Base-by-base conservation (phyloP, 2,113 vertebrate genomes). In the Xyliphius kryptos region DNA sequence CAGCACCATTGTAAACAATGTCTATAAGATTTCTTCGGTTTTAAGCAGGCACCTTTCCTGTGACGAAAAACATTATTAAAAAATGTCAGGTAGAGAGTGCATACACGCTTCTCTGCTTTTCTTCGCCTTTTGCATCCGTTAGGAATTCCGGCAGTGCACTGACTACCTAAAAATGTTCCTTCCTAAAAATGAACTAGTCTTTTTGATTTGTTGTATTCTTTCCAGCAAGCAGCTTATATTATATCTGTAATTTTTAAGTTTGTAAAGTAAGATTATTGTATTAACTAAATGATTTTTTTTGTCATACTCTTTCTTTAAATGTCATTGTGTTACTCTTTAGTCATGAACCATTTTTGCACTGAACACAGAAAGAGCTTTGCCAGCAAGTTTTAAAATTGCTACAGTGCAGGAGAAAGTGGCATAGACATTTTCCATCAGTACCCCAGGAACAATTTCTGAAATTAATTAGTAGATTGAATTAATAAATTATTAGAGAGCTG, bases 151-250 rank as follows among this genome's bases (percentile, higher is more conserved):
- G 56, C 38, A 60, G 21, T 12, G 49, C 32, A 19, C 48, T 16
- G 51, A 51, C 58, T 74, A 53, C 62, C 41, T 54, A 57, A 70
- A 72, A 72, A 56, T 51, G 54, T 74, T 72, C 70, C 59, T 12
- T 56, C 32, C 61, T 54, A 63, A 49, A 71, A 48, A 51, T 55
- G 61, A 37, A 20, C n/a, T n/a, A 11, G 44, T 32, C 44, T 20
- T 54, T 37, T 54, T 20, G n/a, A n/a, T n/a, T n/a, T n/a, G n/a
- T n/a, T 0, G 14, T 38, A 73, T 66, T 66, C 56, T 69, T 66
- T 58, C 17, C 17, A 21, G 51, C 55, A 61, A 64, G 63, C 21
- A 41, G 61, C 53, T 55, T 53, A 51, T 13, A 58, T 46, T 51
- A 22, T 20, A 26, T 37, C 15, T 48, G 9, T n/a, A 26, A 48